Evolutionary conservation across 2,113 vertebrate species (phyloP), one percentile per base, ranked within the genome.

Genomic region (Agelaius tricolor): DNA sequence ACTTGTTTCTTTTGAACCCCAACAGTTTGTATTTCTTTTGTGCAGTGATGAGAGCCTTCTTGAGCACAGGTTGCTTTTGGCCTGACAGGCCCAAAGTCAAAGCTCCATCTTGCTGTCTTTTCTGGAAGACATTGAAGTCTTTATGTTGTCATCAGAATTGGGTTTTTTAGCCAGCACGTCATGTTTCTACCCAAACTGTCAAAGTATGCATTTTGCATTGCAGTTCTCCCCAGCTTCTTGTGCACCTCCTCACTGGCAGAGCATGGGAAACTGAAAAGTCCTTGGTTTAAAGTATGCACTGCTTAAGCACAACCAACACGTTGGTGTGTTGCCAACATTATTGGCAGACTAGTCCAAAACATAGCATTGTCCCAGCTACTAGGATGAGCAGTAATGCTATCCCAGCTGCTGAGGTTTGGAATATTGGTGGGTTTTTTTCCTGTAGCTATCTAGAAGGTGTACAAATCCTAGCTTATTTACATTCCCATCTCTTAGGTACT

Each of bases 381-480:
- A 11, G 11, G n/a, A 23, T 3, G 31, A 43, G 28, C 27, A 23
- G 76, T 55, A 76, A 31, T 0, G 0, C 30, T 43, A 8, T 69
- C 35, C 49, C 65, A 71, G 22, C 47, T 77, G 46, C 22, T 87
- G 39, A 61, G 22, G 18, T 46, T 78, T 39, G 55, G 33, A 35
- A 28, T 77, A 27, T 37, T 68, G 14, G n/a, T 24, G 47, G 1
- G 46, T 24, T 49, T 27, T 41, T 52, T 47, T 15, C 10, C 15
- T 46, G 5, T 52, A 31, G 20, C 31, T 62, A 0, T 27, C 41
- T 71, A 66, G 13, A 62, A 74, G 15, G 18, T 30, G 9, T 88
- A 41, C 15, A 75, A 55, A 68, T 90, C 33, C 39, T 66, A 20
- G 13, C 4, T 55, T 80, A 28, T 52, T 93, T 46, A 15, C 2